phyloP scores from a whole-genome alignment of 23 tunicate genomes.

The Trididemnum clinides region DNA sequence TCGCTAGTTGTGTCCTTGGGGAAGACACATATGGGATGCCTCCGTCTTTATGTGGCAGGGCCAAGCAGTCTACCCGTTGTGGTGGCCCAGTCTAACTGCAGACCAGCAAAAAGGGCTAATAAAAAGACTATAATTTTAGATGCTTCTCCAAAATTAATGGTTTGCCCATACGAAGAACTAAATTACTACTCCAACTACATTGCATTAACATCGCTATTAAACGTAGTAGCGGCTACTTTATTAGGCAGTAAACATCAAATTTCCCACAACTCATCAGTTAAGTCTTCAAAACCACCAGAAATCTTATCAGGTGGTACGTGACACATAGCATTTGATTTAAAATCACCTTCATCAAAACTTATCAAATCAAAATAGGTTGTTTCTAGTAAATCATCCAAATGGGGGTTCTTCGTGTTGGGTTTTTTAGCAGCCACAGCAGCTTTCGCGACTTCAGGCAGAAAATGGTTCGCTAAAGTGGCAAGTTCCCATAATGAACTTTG shows the following conservation, averaged over 20 bases:
- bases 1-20: no score
- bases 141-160: no score
- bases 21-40: no score
- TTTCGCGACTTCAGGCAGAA: conserved; percentile 46
- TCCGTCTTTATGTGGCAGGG: no score
- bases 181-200: no score
- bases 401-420: conserved; percentile 2
- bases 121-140: no score
- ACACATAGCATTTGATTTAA: conserved; percentile 55
- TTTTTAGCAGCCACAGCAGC: conserved; percentile 14
- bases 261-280: conserved; percentile 46
- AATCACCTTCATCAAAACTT: conserved; percentile 14
- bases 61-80: no score
- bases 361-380: conserved; percentile 45
- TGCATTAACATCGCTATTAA: no score
- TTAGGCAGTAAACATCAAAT: neutral
- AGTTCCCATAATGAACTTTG: conserved; percentile 90
- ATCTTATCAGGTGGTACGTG: conserved; percentile 32
- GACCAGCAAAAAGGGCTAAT: no score
- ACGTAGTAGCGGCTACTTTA: no score
- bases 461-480: conserved; percentile 28
- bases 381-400: conserved; percentile 36
- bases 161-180: no score
- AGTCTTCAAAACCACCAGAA: conserved; percentile 56
- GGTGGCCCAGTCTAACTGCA: no score